These are phyloP conservation scores for Austrolebias charrua DNA, from an alignment of 2,797 vertebrate genomes.

Conservation along the genomic window DNA sequence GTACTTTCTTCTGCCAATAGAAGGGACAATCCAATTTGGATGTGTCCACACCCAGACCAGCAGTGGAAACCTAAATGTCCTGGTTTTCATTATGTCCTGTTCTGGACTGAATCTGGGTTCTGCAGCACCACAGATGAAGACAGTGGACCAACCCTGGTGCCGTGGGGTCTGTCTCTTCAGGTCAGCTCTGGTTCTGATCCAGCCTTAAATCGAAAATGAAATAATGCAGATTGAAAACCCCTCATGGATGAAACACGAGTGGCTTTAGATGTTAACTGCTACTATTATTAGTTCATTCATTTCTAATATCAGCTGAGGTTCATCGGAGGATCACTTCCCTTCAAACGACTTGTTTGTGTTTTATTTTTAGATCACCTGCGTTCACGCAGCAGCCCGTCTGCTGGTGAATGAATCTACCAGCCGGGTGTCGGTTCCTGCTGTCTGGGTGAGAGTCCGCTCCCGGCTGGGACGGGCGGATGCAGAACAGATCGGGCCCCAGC, in stretches of 20 bases:
- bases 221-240: neutral
- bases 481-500: conserved; percentile 80
- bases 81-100: too few relatives aligned
- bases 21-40: too few relatives aligned
- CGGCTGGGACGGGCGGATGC: conserved; percentile 67
- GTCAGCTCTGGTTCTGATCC: too few relatives aligned
- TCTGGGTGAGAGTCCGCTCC: conserved; percentile 55
- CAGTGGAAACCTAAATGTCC: too few relatives aligned
- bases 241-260: neutral
- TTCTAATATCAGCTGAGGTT: conserved; percentile 11
- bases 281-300: neutral
- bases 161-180: too few relatives aligned
- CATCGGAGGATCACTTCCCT: conserved; percentile 10
- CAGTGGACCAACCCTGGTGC: too few relatives aligned
- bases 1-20: too few relatives aligned
- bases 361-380: conserved; percentile 15
- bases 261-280: neutral
- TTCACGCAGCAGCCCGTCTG: conserved; percentile 23
- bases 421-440: conserved; percentile 23
- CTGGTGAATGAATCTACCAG: conserved; percentile 39
- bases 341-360: neutral
- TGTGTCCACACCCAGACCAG: too few relatives aligned
- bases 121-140: too few relatives aligned
- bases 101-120: too few relatives aligned
- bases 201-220: too few relatives aligned